Evolutionary conservation across 2,888 invertebrate genomes (phyloP).

Genomic region (Drosophila glabriapex): DNA sequence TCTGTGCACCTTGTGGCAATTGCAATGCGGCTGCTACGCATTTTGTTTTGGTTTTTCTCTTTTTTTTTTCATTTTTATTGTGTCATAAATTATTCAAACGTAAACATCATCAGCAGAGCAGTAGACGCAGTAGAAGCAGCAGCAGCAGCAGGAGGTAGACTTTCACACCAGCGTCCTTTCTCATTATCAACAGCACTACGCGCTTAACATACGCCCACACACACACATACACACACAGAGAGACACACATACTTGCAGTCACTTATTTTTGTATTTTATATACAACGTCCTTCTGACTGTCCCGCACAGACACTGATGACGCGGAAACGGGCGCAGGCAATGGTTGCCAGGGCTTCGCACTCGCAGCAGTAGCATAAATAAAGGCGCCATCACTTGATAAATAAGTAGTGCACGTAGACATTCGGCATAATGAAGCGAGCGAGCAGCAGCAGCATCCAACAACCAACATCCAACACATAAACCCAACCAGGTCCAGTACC

Average conservation of each 20-base stretch:
- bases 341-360: conserved; percentile 42
- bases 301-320: conserved; percentile 58
- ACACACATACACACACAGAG: conserved; percentile 7
- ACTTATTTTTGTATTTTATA: conserved; percentile 48
- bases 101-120: conserved; percentile 81
- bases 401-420: conserved; percentile 80
- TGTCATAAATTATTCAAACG: conserved; percentile 84
- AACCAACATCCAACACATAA: not conserved
- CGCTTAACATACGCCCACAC: conserved; percentile 49
- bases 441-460: not conserved
- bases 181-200: conserved; percentile 71
- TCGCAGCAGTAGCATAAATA: conserved; percentile 65
- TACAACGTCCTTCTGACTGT: conserved; percentile 47
- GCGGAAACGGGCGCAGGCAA: conserved; percentile 40
- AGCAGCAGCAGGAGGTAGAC: conserved; percentile 26
- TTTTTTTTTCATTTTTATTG: conserved; percentile 61
- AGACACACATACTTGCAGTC: conserved; percentile 28
- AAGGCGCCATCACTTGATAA: conserved; percentile 75
- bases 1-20: conserved; percentile 76
- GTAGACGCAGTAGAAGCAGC: conserved; percentile 37
- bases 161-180: conserved; percentile 43
- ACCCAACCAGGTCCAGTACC: conserved; percentile 3
- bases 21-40: conserved; percentile 59
- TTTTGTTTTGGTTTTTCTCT: conserved; percentile 41
- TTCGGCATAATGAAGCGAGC: conserved; percentile 73